Base-by-base conservation (phyloP, 2,797 vertebrate species). In the Coracias cyanogaster region DNA sequence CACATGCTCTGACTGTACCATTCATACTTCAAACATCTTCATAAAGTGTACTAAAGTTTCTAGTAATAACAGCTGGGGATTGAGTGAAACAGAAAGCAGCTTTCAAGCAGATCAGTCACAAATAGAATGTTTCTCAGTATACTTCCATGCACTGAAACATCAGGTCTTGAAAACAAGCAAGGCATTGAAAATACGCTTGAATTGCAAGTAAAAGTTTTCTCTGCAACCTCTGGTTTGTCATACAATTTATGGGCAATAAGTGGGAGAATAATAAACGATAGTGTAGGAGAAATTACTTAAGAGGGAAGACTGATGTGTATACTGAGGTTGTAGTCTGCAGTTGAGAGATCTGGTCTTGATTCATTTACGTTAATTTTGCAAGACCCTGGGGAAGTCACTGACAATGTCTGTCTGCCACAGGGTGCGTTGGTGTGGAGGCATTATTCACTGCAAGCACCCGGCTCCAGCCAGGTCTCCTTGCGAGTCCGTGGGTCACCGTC, bases 41-140 rank as follows among this genome's bases (percentile, higher is more conserved):
- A 90, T 65, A 79, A 88, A 74, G 39, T 37, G 22, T 41, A 65
- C 83, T 85, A 67, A 93, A 94, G 79, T 93, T 96, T 92, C 78
- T 78, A 76, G 74, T 95, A 93, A 90, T 83, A 96, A 86, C 91
- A 97, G 86, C 93, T 95, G 91, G 93, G 90, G 80, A 84, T 81
- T 81, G 86, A 95, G 86, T 76, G 78, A 90, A 84, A 70, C 57
- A 45, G 72, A 95, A 94, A 91, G 55, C 16, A 88, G 66, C 94
- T 95, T 97, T 92, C 85, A 96, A 95, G 88, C 74, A 76, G 46
- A 89, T 87, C 72, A 90, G 73, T 95, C 66, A 79, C 62, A 89
- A 78, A 70, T 29, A 70, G 82, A 65, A 71, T 77, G 51, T 92
- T 95, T 94, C 94, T 91, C 49, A 20, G 5, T 77, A 16, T 61